Evolutionary conservation across 1,140 invertebrate genomes (phyloP), one percentile per base, ranked within the genome.

Genomic region (Myzus persicae): DNA sequence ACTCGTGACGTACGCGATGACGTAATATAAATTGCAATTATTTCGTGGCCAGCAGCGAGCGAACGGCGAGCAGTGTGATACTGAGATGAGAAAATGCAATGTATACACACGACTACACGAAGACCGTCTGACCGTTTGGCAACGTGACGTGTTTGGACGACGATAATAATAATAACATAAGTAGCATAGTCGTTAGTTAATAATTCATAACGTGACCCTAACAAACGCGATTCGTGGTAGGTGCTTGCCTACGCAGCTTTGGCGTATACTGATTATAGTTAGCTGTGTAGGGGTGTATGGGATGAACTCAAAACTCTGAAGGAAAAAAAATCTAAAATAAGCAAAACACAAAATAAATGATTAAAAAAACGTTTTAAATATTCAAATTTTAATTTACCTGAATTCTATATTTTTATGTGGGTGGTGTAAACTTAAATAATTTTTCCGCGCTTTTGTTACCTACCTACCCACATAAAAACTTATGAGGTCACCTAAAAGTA

Each of bases 331-430:
- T 48, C 11, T 48, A 48, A 48, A 24, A 51, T 51, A 51, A 51
- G 48, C 20, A 4, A 85, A 82, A 82, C 8, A 84, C 38, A 26
- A 44, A 87, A n/a, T 46, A 46, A n/a, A 87, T 87, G 4, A 87
- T 87, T 87, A 87, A 87, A 87, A 85, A n/a, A 31, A 26, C 84
- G 24, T 46, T 85, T 87, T 87, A 87, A 87, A 87, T 46, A 87
- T 87, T 87, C 11, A 87, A 6, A 40, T 46, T 87, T 46, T 87
- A 87, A 87, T 87, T 42, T 87, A 44, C 40, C 42, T 1, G 40
- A 31, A 40, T 84, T 40, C 4, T 44, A 87, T 40, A 7, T 31
- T 44, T 87, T 84, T 84, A 38, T 82, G 22, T 24, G 4, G 38
- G 38, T 84, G 42, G 26, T 40, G 22, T 11, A 84, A 84, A 31